Evolutionary conservation across 2,888 invertebrate genomes (phyloP), one percentile per base, ranked within the genome.

Genomic region (Meiosimyza decipiens): DNA sequence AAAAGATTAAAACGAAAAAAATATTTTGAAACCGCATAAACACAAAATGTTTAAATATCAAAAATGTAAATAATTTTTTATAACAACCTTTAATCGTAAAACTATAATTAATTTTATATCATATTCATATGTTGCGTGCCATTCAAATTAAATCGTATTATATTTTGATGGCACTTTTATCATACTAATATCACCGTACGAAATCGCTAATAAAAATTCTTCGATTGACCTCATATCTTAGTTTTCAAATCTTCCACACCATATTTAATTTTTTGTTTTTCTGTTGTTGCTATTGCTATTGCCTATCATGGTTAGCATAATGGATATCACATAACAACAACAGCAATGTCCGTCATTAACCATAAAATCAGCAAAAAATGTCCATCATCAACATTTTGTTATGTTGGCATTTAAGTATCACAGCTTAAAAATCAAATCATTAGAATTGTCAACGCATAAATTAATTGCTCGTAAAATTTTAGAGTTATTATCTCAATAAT

Each of bases 361-460:
- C 15, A 49, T n/a, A 66, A 28, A 22, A 66, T 11, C 40, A 22
- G 49, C 22, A 49, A 68, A 47, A 47, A 55, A 22, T 60, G 28
- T 50, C 60, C 33, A 60, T 50, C 62, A 52, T 51, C 69, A 40
- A 7, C 63, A 54, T 33, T 51, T 15, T 16, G 16, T 64, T 64
- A 11, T 18, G 13, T 18, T 49, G 69, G 33, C 51, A 18, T 28
- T 60, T 62, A 52, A 60, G 51, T 28, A 51, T 15, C 54, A 47
- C 63, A 16, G 70, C 52, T 70, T 62, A 54, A 49, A 52, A 70
- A 70, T 70, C 60, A 75, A 79, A 79, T 81, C 83, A 80, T 83
- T 84, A 82, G 83, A 84, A 83, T 83, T 83, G 84, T 84, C 83
- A 83, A 83, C 83, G 83, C 83, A 84, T 82, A 84, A 83, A 84